phyloP scores from a whole-genome alignment of 2,888 invertebrate species.

The Melitaea athalia region DNA sequence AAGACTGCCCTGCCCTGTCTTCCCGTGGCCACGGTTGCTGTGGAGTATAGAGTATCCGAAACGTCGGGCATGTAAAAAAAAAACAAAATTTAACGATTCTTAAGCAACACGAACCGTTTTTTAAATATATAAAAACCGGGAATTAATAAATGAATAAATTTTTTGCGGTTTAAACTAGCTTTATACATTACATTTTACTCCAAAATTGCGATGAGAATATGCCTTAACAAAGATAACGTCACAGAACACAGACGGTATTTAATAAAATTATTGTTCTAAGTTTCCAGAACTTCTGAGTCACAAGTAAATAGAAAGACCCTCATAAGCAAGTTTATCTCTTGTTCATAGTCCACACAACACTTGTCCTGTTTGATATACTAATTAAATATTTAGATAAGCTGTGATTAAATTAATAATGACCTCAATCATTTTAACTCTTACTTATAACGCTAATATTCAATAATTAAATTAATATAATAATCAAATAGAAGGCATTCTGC shows the following conservation, averaged over 20 bases:
- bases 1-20: too few relatives aligned
- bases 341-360: slow-evolving; percentile 31
- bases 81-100: too few relatives aligned
- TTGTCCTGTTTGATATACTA: slow-evolving; percentile 33
- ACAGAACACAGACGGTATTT: background rate
- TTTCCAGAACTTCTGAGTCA: slow-evolving; percentile 30
- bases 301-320: slow-evolving; percentile 30
- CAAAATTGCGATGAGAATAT: too few relatives aligned
- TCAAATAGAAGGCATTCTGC: too few relatives aligned
- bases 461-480: background rate
- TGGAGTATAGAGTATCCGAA: too few relatives aligned
- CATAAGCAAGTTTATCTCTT: slow-evolving; percentile 33
- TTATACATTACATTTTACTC: too few relatives aligned
- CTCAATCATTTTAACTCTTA: slow-evolving; percentile 13
- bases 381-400: slow-evolving; percentile 31
- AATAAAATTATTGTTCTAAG: slow-evolving; percentile 18
- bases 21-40: too few relatives aligned
- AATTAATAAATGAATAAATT: too few relatives aligned
- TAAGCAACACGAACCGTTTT: too few relatives aligned
- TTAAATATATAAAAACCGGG: too few relatives aligned
- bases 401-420: slow-evolving; percentile 16
- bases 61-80: too few relatives aligned
- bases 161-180: too few relatives aligned
- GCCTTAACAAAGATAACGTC: background rate
- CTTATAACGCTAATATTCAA: background rate